Conservation (phyloP, 2,113 vertebrate genomes). For the Lates calcarifer region DNA sequence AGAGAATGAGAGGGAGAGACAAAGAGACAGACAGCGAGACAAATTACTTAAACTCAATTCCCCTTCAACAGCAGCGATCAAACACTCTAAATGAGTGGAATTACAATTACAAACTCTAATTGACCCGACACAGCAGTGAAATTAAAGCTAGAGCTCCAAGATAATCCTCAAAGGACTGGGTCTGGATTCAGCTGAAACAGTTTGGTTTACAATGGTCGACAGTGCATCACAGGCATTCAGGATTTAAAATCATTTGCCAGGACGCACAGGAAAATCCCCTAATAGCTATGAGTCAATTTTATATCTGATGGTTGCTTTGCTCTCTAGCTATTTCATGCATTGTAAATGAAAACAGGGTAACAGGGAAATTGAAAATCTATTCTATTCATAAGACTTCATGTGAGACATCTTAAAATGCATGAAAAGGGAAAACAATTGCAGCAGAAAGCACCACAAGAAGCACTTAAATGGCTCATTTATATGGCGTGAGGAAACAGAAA, state of each 20-base stretch:
- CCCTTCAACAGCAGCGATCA: conserved; percentile 62
- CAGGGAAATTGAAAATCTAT: conserved; percentile 16
- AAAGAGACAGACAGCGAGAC: conserved; percentile 58
- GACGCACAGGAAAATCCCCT: conserved; percentile 15
- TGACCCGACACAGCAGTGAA: conserved; percentile 59
- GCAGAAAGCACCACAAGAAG: not conserved
- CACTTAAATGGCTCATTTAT: not conserved
- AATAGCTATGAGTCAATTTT: conserved; percentile 34
- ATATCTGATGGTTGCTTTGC: conserved; percentile 39
- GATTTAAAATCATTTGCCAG: conserved; percentile 29
- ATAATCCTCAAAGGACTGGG: conserved; percentile 60
- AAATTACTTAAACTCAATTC: conserved; percentile 67
- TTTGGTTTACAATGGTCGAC: conserved; percentile 32
- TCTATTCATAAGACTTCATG: conserved; percentile 22
- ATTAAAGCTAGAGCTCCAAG: conserved; percentile 60
- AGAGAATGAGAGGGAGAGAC: conserved; percentile 39
- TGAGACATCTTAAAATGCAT: conserved; percentile 49
- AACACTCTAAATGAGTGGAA: conserved; percentile 64
- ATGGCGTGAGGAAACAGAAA: not conserved
- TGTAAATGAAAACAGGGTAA: conserved; percentile 30
- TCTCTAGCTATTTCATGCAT: conserved; percentile 21
- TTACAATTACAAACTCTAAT: conserved; percentile 73
- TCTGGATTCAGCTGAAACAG: conserved; percentile 46
- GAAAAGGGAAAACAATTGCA: conserved; percentile 29
- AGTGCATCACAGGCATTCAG: conserved; percentile 9